Base-by-base conservation (phyloP, 2,113 vertebrate species). In the Motacilla alba region DNA sequence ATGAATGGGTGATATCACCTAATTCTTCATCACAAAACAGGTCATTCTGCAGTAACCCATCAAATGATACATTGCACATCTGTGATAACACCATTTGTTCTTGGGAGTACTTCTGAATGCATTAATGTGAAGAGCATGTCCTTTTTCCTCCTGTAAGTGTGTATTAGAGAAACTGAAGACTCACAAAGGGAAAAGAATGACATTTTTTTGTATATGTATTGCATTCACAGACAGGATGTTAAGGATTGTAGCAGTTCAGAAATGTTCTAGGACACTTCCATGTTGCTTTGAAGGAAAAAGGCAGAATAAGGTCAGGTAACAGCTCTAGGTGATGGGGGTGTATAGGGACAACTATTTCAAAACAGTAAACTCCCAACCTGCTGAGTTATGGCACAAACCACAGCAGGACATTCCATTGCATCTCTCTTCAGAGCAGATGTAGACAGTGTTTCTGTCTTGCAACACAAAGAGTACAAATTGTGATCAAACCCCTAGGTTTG, bases 201-300 rank as follows among this genome's bases (percentile, higher is more conserved):
- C 22, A 1, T 13, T 97, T 91, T 89, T n/a, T 1, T 87, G n/a
- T 47, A 21, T 82, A 19, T 68, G 69, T 93, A 86, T 94, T 92
- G 30, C 22, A 17, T 26, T 92, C 67, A 27, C 11, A 58, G 44
- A 33, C 64, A 0, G 9, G 28, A 26, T 74, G 37, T 55, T 73
- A 63, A 74, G 22, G 49, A 82, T 64, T 94, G 17, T 50, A 70
- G 31, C 10, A 47, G 68, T 30, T 74, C 43, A 78, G 63, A 89
- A 91, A 35, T 81, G n/a, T 80, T 90, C 43, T 33, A 68, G 33
- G 80, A 69, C 50, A 69, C 50, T 78, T 63, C n/a, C 44, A 89
- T 87, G 22, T 50, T 44, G 31, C 37, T 78, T 37, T 79, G 21
- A 70, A 83, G 50, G 5, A 87, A 90, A 83, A 77, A 14, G 26